Evolutionary conservation across 2,113 vertebrate species (phyloP), one percentile per base, ranked within the genome.

Genomic region (Chunga burmeisteri): DNA sequence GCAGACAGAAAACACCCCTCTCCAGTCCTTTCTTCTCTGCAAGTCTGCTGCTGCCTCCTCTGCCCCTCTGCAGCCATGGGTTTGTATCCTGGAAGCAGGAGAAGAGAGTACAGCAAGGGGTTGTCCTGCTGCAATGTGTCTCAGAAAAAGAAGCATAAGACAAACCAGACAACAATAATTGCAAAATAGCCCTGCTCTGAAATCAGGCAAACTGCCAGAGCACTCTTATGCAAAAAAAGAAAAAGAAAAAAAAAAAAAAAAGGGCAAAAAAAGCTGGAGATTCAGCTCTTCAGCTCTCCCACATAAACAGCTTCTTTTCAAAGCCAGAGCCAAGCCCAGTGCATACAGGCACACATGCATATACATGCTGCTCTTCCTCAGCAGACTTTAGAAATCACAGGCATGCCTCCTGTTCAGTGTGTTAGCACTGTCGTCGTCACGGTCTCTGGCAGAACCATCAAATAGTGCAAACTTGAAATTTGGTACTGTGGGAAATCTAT

Each of bases 261-360:
- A 53, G 36, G 21, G 23, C 44, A 38, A 34, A 13, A 49, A 42
- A 40, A 1, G 12, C 56, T 66, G 13, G 71, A 88, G 32, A 78
- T 91, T 93, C 84, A 52, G 13, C n/a, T n/a, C n/a, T n/a, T n/a
- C n/a, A n/a, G n/a, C 42, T 75, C 8, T 94, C 56, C 55, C 56
- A 55, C n/a, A 71, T 53, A 94, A 96, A 79, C 81, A 97, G 26
- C 84, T 89, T 94, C 86, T 49, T 96, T 96, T 91, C 86, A 71
- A 84, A 94, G 77, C 81, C 91, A 91, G 81, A 96, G 90, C 81
- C 91, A 78, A 96, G 90, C 81, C 91, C 49, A 47, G 80, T 42
- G 42, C 1, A 2, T 22, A 59, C 49, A 90, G 75, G 53, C 91
- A 70, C 21, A 55, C 18, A 25, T 19, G 40, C 32, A 46, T 42